These are phyloP conservation scores for Trachelus stipa DNA, from an alignment of 2,888 invertebrate species.

Conservation along the genomic window DNA sequence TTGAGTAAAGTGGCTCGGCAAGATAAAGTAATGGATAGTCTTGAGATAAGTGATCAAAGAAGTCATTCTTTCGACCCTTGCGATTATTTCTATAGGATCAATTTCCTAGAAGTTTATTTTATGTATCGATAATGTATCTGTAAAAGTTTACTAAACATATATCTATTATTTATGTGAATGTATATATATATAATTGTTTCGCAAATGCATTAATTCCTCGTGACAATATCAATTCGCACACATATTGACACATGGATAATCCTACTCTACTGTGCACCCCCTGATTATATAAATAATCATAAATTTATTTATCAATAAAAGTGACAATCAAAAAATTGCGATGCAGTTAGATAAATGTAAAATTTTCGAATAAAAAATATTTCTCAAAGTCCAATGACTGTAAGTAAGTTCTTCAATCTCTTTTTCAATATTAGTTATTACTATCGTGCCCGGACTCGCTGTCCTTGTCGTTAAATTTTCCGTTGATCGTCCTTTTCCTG, in stretches of 20 bases:
- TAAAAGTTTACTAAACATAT: background rate
- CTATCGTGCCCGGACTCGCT: background rate
- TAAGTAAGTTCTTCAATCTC: background rate
- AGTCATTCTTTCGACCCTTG: background rate
- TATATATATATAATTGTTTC: background rate
- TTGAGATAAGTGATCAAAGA: background rate
- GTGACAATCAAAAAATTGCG: too few relatives aligned
- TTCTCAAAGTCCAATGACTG: background rate
- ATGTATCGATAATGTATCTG: background rate
- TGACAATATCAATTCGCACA: background rate
- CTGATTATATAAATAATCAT: background rate
- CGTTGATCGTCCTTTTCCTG: background rate
- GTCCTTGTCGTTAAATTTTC: background rate
- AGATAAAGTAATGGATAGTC: background rate
- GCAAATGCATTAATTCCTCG: background rate
- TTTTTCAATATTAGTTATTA: background rate
- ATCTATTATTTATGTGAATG: background rate
- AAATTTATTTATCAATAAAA: background rate
- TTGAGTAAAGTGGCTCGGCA: background rate
- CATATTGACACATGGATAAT: background rate
- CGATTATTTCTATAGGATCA: background rate
- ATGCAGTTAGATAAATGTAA: too few relatives aligned
- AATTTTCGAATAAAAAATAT: too few relatives aligned
- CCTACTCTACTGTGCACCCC: background rate
- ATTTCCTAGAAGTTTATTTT: background rate